These are phyloP conservation scores for Cephus spinipes DNA, from an alignment of 2,888 invertebrate species.

Conservation along the genomic window DNA sequence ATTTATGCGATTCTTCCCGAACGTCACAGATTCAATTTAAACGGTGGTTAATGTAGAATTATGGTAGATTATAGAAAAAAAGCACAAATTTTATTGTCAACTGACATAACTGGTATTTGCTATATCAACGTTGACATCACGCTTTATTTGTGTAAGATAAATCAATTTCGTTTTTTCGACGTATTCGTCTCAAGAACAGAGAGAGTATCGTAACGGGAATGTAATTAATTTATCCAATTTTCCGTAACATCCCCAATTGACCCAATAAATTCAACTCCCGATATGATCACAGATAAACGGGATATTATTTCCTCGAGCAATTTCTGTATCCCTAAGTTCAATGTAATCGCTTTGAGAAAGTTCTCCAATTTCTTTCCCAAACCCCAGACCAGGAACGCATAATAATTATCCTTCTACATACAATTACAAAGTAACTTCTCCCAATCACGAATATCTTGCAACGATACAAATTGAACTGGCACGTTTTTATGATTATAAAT, in stretches of 20 bases:
- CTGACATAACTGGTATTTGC: background rate
- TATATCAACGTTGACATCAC: background rate
- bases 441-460: background rate
- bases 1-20: background rate
- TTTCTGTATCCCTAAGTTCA: background rate
- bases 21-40: background rate
- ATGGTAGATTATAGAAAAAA: too few species aligned
- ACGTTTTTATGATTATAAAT: background rate
- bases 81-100: background rate
- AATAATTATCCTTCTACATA: background rate
- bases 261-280: background rate
- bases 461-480: background rate
- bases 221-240: background rate
- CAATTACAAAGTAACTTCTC: background rate
- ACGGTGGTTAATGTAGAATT: background rate
- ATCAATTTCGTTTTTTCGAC: background rate
- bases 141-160: background rate
- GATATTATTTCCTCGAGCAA: background rate
- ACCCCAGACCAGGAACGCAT: background rate
- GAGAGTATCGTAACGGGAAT: background rate
- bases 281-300: background rate
- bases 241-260: background rate
- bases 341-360: background rate
- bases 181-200: background rate
- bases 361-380: background rate